phyloP scores from a whole-genome alignment of 2,113 vertebrate genomes.

The Boulengeromyrus knoepffleri region DNA sequence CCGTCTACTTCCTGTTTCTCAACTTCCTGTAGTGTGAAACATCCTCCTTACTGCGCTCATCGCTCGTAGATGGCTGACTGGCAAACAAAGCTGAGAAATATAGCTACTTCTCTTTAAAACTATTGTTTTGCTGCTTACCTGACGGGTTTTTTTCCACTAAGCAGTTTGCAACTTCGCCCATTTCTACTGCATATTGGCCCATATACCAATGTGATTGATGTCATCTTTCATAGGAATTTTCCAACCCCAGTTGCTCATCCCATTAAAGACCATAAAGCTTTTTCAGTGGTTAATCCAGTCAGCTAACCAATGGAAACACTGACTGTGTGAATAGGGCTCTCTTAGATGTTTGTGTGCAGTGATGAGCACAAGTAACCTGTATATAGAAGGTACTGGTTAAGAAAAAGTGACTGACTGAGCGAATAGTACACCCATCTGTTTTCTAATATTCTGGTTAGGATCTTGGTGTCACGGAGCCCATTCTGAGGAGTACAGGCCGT shows the following conservation, averaged over 20 bases:
- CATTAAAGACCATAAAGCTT: not conserved
- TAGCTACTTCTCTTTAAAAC: not conserved
- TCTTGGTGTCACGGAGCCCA: not conserved
- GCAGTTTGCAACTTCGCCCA: not conserved
- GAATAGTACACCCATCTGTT: not conserved
- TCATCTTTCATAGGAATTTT: not conserved
- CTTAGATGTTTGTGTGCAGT: not conserved
- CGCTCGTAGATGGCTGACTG: not conserved
- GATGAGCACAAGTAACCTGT: not conserved
- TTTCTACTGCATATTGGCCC: not conserved
- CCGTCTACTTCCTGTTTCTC: conserved; percentile 53
- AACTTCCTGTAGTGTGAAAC: conserved; percentile 45
- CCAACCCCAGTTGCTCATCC: not conserved
- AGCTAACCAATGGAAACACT: not conserved
- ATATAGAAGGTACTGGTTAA: not conserved
- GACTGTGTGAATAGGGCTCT: not conserved
- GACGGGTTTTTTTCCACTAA: not conserved
- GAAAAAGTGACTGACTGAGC: not conserved
- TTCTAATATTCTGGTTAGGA: not conserved
- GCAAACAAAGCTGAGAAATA: not conserved
- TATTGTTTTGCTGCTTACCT: not conserved
- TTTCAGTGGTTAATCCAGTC: not conserved
- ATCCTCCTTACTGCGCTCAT: conserved; percentile 12
- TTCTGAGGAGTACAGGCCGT: not conserved
- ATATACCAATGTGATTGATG: not conserved